Conservation (phyloP, 2,888 invertebrate genomes). For the Panopea generosa region DNA sequence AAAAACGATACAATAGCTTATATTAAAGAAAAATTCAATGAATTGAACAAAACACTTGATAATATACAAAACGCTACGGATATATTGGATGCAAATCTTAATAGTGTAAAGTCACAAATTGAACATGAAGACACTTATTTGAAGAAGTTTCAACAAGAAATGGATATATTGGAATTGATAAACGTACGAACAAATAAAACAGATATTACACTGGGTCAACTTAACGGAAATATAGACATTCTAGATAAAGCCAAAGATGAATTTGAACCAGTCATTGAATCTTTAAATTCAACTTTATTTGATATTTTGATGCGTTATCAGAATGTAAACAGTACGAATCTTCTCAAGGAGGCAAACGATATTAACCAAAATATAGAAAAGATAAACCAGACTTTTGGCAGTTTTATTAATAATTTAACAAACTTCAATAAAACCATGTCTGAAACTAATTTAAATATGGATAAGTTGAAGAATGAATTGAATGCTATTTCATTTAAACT, state of each 20-base stretch:
- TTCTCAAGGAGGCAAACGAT: neutral
- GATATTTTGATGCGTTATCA: neutral
- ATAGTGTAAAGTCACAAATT: neutral
- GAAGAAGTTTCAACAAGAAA: neutral
- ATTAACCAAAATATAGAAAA: neutral
- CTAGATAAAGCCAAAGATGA: slow-evolving; percentile 2
- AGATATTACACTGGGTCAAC: neutral
- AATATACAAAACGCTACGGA: neutral
- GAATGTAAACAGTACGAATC: neutral
- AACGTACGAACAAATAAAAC: neutral
- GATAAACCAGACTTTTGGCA: neutral
- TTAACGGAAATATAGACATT: neutral
- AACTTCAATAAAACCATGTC: neutral
- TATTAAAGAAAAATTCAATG: slow-evolving; percentile 4
- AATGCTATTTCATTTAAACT: no score
- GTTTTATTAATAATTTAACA: neutral
- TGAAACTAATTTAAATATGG: neutral
- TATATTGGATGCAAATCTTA: neutral
- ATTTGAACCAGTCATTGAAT: neutral
- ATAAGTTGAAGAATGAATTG: no score
- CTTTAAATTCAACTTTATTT: neutral
- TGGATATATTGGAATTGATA: neutral
- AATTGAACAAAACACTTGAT: neutral
- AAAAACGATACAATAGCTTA: slow-evolving; percentile 8
- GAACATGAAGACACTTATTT: neutral